Evolutionary conservation across 2,113 vertebrate genomes (phyloP).

Genomic region (Ginglymostoma cirratum): DNA sequence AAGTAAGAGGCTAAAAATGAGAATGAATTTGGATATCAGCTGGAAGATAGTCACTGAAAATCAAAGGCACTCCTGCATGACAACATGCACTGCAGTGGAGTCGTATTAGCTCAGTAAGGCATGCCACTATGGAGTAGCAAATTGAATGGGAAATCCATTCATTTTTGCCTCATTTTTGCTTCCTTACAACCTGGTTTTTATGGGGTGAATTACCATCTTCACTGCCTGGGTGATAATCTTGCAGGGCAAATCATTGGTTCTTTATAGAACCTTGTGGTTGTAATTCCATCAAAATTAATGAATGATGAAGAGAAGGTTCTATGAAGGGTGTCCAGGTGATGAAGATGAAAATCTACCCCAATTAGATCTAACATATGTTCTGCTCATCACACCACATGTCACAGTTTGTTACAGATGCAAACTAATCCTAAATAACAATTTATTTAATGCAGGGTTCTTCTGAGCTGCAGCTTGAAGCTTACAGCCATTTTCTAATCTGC

Average conservation of each 20-base stretch:
- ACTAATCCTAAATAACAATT: conserved; percentile 8
- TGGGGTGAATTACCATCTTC: neutral
- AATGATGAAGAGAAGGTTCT: neutral
- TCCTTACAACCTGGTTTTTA: neutral
- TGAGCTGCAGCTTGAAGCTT: neutral
- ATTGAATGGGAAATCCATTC: neutral
- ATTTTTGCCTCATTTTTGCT: neutral
- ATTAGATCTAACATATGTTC: neutral
- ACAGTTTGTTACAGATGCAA: neutral
- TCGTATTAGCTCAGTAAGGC: neutral
- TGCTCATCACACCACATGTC: neutral
- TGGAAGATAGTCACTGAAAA: neutral
- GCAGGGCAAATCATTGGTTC: neutral
- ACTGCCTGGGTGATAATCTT: neutral
- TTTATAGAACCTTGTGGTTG: neutral
- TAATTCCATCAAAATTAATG: neutral
- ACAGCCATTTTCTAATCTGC: neutral
- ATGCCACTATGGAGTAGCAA: neutral
- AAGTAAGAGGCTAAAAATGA: neutral
- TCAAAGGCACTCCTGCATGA: neutral
- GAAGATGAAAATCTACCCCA: neutral
- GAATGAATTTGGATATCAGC: neutral
- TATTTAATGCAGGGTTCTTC: neutral
- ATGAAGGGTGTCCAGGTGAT: neutral
- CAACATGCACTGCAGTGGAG: neutral